Evolutionary conservation across 2,113 vertebrate genomes (phyloP).

Genomic region (Hippolais icterina): DNA sequence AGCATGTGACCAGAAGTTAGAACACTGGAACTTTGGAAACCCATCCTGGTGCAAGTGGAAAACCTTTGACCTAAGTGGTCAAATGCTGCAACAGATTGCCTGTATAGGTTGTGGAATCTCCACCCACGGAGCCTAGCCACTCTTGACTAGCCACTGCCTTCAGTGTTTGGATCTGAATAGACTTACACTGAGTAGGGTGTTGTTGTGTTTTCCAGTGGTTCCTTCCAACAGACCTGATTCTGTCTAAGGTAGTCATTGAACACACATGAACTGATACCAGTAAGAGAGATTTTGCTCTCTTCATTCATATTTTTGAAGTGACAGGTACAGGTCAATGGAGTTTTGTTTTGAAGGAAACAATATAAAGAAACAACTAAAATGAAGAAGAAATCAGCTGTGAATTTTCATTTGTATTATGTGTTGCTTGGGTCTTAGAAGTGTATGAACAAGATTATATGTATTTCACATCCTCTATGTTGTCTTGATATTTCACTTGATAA

Average conservation of each 20-base stretch:
- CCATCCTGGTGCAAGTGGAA: not conserved
- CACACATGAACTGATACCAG: not conserved
- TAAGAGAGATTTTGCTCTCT: not conserved
- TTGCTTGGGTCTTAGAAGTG: not conserved
- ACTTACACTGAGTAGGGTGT: not conserved
- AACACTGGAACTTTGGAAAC: not conserved
- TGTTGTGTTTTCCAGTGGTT: not conserved
- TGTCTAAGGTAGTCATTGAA: not conserved
- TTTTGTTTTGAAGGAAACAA: not conserved
- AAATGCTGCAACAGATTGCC: not conserved
- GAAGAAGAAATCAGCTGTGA: not conserved
- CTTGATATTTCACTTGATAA: not conserved
- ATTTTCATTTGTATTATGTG: not conserved
- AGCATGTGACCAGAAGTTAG: not conserved
- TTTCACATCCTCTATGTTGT: not conserved
- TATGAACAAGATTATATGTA: not conserved
- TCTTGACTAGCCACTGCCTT: fast-evolving
- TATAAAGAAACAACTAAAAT: not conserved
- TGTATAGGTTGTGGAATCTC: not conserved
- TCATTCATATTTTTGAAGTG: not conserved
- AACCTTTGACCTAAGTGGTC: not conserved
- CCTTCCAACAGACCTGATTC: not conserved
- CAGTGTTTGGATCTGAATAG: not conserved
- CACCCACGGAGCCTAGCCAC: not conserved
- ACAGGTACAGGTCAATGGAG: not conserved